Percentiles rank a stretch among this genome's conserved stretches.
phyloP scores from a whole-genome alignment of 1,140 invertebrate species.

The Brachionus angularis region DNA sequence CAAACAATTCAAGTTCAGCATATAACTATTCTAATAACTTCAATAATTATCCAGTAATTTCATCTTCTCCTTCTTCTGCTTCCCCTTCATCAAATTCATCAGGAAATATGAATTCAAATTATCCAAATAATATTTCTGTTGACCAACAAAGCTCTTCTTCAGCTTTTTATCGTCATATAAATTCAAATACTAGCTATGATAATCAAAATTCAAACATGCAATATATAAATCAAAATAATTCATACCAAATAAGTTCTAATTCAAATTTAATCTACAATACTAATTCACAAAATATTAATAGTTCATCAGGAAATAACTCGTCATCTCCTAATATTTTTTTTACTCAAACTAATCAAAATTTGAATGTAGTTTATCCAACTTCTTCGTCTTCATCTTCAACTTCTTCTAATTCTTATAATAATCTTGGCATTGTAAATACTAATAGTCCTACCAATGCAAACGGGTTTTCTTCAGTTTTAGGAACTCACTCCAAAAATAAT shows the following conservation, averaged over 20 bases:
- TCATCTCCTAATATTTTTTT: neutral
- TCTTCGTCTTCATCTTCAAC: slow-evolving; percentile 15
- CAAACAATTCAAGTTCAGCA: neutral
- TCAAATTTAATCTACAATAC: too few species aligned
- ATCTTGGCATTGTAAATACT: neutral
- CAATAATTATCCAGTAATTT: neutral
- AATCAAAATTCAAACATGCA: too few species aligned
- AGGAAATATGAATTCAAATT: neutral
- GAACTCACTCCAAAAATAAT: too few species aligned
- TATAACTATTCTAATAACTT: neutral
- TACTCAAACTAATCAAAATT: neutral
- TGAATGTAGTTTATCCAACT: neutral
- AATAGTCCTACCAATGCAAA: neutral
- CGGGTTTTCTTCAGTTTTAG: neutral
- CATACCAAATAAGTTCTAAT: too few species aligned
- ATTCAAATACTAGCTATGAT: too few species aligned
- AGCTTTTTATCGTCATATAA: too few species aligned
- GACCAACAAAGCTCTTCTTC: neutral
- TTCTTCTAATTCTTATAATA: neutral
- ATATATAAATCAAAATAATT: too few species aligned
- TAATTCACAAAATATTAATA: too few species aligned
- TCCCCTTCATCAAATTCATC: slow-evolving; percentile 10
- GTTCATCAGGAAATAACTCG: too few species aligned
- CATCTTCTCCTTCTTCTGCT: slow-evolving; percentile 16
- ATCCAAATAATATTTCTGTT: neutral